Conservation (phyloP, 2,888 invertebrate genomes). For the Helobdella robusta region DNA sequence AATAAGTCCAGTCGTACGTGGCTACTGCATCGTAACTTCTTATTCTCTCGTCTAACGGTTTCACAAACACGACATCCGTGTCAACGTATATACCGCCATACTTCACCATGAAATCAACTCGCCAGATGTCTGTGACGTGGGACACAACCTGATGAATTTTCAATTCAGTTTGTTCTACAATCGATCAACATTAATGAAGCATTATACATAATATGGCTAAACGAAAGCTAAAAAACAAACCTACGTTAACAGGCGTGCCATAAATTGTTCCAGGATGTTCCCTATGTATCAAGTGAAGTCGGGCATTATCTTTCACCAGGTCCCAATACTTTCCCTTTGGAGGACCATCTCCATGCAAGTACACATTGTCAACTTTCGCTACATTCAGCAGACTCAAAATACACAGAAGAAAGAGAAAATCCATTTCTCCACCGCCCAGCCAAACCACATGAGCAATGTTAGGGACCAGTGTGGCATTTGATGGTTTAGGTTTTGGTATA, state of each 20-base stretch:
- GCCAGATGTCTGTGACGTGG: conserved; percentile 44
- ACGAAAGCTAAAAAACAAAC: neutral
- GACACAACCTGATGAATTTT: conserved; percentile 34
- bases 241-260: conserved; percentile 37
- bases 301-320: conserved; percentile 36
- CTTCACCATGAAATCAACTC: conserved; percentile 44
- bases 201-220: neutral
- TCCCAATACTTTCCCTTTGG: conserved; percentile 41
- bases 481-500: conserved; percentile 30
- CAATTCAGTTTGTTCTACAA: neutral
- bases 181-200: neutral
- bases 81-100: conserved; percentile 47
- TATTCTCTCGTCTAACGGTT: conserved; percentile 33
- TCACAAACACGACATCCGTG: conserved; percentile 44
- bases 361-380: conserved; percentile 39
- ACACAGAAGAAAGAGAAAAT: conserved; percentile 43
- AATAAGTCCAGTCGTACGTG: conserved; percentile 42
- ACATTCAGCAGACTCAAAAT: conserved; percentile 42
- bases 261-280: conserved; percentile 32
- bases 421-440: conserved; percentile 41
- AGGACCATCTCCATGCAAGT: conserved; percentile 41
- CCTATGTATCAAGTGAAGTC: conserved; percentile 34
- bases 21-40: conserved; percentile 41
- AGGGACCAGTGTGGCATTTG: conserved; percentile 38
- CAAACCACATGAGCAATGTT: conserved; percentile 45